Evolutionary conservation across 2,888 invertebrate species (phyloP).

Genomic region (Ochropleura leucogaster): DNA sequence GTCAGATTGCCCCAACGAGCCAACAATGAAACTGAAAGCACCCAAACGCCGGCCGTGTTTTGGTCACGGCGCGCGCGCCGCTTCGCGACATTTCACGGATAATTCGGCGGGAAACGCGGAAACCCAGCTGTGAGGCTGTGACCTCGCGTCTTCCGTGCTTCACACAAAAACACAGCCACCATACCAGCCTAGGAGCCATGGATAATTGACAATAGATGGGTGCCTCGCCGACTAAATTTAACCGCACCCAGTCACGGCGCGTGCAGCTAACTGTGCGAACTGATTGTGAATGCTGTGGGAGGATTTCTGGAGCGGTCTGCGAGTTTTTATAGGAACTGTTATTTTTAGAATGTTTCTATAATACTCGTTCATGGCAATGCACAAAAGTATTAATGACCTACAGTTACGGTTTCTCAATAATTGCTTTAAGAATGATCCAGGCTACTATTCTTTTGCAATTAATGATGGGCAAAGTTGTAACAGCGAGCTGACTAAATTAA

Average conservation of each 20-base stretch:
- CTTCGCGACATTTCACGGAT: constrained; percentile 71
- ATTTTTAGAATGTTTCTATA: constrained; percentile 5
- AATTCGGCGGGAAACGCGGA: constrained; percentile 78
- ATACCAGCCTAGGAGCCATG: constrained; percentile 66
- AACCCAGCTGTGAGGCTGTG: constrained; percentile 67
- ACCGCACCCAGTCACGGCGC: constrained; percentile 39
- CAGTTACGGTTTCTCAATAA: background rate
- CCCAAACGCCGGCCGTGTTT: constrained; percentile 65
- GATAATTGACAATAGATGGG: constrained; percentile 67
- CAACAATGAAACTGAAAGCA: constrained; percentile 55
- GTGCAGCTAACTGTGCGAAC: background rate
- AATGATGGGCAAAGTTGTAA: background rate
- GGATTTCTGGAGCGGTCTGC: constrained; percentile 5
- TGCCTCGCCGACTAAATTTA: constrained; percentile 53
- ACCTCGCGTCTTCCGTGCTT: constrained; percentile 78
- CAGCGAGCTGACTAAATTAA: background rate
- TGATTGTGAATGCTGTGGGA: background rate
- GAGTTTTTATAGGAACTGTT: background rate
- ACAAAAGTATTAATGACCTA: too few species aligned
- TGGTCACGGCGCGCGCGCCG: constrained; percentile 69
- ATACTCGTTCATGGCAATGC: too few species aligned
- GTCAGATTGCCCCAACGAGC: constrained; percentile 20
- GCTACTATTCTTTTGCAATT: background rate
- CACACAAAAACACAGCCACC: constrained; percentile 70
- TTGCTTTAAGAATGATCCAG: background rate